A percentile compares a stretch with the other conserved stretches of the same genome.
These are phyloP conservation scores for Stegana nigrithorax DNA, from an alignment of 2,888 invertebrate species.

Conservation along the genomic window DNA sequence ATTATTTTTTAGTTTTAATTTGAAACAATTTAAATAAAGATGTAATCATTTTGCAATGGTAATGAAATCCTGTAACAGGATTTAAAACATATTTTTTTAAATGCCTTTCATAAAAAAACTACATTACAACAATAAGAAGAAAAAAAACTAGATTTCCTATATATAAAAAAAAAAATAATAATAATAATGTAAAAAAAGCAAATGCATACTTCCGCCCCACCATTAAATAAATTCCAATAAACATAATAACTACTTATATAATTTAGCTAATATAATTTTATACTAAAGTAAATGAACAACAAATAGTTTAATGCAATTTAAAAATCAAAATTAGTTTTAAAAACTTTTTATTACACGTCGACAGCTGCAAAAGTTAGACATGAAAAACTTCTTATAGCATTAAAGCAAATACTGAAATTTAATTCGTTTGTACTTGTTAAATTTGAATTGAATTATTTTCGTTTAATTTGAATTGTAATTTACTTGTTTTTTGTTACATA, in stretches of 20 bases:
- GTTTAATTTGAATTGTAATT: neutral
- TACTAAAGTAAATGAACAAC: slow-evolving; percentile 27
- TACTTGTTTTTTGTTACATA: neutral
- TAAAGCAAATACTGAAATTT: slow-evolving; percentile 44
- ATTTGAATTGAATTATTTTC: neutral
- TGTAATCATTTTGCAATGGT: too few relatives aligned
- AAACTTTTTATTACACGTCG: neutral
- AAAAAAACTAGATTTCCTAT: slow-evolving; percentile 38
- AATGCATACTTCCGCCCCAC: slow-evolving; percentile 52
- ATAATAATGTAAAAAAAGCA: slow-evolving; percentile 17
- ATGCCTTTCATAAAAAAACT: slow-evolving; percentile 30
- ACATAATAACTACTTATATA: slow-evolving; percentile 18
- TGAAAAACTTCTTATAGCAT: too few relatives aligned
- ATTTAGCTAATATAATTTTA: slow-evolving; percentile 31
- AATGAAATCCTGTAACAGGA: slow-evolving; percentile 57
- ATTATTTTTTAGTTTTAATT: slow-evolving; percentile 7
- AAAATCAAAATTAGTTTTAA: slow-evolving; percentile 51
- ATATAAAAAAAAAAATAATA: slow-evolving; percentile 41
- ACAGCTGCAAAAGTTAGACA: too few relatives aligned
- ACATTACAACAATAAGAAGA: slow-evolving; percentile 23
- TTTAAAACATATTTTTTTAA: slow-evolving; percentile 48
- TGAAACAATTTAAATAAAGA: slow-evolving; percentile 1
- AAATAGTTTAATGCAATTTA: slow-evolving; percentile 51
- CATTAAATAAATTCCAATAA: slow-evolving; percentile 35
- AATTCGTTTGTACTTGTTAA: slow-evolving; percentile 41